Percentiles rank a stretch among this genome's conserved stretches.
phyloP scores from a whole-genome alignment of 2,797 vertebrate species.

The Pseudocheirus occidentalis region DNA sequence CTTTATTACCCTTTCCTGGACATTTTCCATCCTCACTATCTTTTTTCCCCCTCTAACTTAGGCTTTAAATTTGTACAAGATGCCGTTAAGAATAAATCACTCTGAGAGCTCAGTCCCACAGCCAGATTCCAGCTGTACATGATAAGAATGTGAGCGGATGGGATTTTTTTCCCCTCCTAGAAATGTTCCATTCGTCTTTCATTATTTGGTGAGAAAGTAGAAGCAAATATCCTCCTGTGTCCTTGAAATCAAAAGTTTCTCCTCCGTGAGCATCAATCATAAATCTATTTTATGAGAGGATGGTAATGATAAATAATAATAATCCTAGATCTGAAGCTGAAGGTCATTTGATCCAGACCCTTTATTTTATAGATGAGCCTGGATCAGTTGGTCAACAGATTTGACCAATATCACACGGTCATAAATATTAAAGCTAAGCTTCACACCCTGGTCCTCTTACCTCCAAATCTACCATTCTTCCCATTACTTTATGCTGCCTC shows the following conservation, averaged over 20 bases:
- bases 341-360: neutral
- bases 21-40: neutral
- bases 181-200: neutral
- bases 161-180: neutral
- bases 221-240: neutral
- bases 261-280: neutral
- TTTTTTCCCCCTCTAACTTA: conserved; percentile 26
- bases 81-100: conserved; percentile 13
- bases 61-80: conserved; percentile 21
- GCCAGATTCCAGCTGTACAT: neutral
- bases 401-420: neutral
- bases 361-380: neutral
- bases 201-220: neutral
- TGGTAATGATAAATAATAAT: neutral
- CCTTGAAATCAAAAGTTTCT: neutral
- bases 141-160: neutral
- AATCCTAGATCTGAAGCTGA: neutral
- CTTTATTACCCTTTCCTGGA: neutral
- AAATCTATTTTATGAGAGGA: neutral
- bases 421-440: neutral
- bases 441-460: neutral
- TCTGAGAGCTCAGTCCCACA: neutral
- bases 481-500: conserved; percentile 27
- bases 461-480: neutral
- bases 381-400: neutral